These are phyloP conservation scores for Nymphalis io DNA, from an alignment of 1,140 invertebrate genomes.

Conservation along the genomic window DNA sequence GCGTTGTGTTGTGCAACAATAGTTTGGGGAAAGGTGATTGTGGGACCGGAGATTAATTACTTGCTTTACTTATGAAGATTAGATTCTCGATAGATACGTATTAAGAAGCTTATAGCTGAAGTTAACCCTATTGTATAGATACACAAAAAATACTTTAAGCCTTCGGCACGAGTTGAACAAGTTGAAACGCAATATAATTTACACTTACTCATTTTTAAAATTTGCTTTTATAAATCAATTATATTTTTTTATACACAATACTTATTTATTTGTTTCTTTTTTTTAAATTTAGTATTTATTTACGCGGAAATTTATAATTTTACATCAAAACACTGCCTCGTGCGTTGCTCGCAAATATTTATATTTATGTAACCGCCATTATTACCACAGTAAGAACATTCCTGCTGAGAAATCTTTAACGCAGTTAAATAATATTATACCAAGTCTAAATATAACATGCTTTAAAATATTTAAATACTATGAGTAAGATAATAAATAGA, in stretches of 20 bases:
- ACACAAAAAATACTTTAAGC: too few relatives aligned
- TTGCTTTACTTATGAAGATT: slow-evolving; percentile 16
- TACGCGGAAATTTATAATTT: not conserved
- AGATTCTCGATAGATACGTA: not conserved
- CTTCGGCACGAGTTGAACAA: too few relatives aligned
- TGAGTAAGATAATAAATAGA: too few relatives aligned
- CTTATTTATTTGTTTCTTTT: too few relatives aligned
- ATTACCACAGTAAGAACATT: not conserved
- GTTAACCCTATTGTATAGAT: too few relatives aligned
- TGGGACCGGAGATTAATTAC: slow-evolving; percentile 39
- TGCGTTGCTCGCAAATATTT: not conserved
- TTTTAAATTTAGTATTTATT: not conserved
- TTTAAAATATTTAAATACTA: too few relatives aligned
- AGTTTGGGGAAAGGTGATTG: slow-evolving; percentile 45
- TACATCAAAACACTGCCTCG: not conserved
- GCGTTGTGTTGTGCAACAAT: slow-evolving; percentile 39
- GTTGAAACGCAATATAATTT: too few relatives aligned
- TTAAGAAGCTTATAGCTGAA: not conserved
- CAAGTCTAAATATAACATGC: too few relatives aligned
- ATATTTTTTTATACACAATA: too few relatives aligned
- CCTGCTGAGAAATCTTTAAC: not conserved
- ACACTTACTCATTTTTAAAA: too few relatives aligned
- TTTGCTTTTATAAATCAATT: too few relatives aligned
- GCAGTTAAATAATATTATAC: not conserved
- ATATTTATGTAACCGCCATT: not conserved